Conservation (phyloP, 2,888 invertebrate genomes). For the Clostera curtula region DNA sequence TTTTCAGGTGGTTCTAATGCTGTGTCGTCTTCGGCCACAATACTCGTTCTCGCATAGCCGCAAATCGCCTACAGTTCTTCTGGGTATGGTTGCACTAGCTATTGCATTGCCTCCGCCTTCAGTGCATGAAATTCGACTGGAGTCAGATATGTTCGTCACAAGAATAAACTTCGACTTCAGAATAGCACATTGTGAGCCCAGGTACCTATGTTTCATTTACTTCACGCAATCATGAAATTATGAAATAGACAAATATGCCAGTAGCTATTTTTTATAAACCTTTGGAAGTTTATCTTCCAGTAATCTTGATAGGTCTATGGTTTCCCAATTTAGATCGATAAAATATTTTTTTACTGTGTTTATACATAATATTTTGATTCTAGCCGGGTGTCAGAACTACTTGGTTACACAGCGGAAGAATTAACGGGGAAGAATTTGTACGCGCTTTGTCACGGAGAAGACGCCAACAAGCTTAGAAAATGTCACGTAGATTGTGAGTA, state of each 20-base stretch:
- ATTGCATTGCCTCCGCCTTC: conserved; percentile 98
- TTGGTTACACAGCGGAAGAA: conserved; percentile 96
- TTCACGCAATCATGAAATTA: too few relatives aligned
- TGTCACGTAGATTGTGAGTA: conserved; percentile 97
- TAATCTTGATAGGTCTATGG: too few relatives aligned
- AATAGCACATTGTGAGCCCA: conserved; percentile 97
- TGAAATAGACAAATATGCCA: too few relatives aligned
- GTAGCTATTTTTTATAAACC: too few relatives aligned
- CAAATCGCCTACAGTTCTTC: conserved; percentile 88
- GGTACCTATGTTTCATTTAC: too few relatives aligned
- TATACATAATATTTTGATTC: conserved; percentile 14
- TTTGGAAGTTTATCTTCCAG: too few relatives aligned
- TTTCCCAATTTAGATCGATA: not conserved
- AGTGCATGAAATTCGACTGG: conserved; percentile 96
- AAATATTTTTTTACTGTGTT: conserved; percentile 8
- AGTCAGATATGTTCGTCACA: conserved; percentile 97
- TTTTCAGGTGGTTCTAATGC: conserved; percentile 92
- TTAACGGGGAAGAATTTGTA: conserved; percentile 95
- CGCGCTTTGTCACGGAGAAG: conserved; percentile 96
- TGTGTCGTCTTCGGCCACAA: conserved; percentile 94
- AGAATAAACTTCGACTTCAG: conserved; percentile 96
- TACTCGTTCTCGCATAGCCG: conserved; percentile 93
- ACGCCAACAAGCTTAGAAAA: conserved; percentile 93
- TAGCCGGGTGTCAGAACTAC: conserved; percentile 90
- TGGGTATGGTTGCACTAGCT: conserved; percentile 96